Conservation (phyloP, 1,140 invertebrate species). For the Adoxophyes honmai region DNA sequence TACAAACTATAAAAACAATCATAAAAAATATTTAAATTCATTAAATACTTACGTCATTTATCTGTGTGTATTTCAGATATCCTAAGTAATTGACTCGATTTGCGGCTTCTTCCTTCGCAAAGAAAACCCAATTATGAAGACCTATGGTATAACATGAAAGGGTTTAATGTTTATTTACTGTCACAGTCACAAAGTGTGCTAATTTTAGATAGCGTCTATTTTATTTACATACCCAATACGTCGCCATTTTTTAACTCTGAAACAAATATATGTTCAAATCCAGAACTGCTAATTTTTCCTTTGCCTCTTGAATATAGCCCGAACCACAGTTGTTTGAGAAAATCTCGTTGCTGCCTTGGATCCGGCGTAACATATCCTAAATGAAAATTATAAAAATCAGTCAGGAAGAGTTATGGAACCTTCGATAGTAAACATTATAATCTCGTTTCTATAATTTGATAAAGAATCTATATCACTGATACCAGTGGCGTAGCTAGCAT, state of each 20-base stretch:
- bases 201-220: neutral
- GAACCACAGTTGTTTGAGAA: slow-evolving; percentile 88
- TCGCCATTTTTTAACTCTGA: slow-evolving; percentile 88
- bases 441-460: no score
- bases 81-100: slow-evolving; percentile 86
- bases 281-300: slow-evolving; percentile 87
- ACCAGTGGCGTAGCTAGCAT: no score
- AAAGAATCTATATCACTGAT: no score
- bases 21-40: no score
- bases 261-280: slow-evolving; percentile 93
- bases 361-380: slow-evolving; percentile 78
- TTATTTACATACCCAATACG: slow-evolving; percentile 74
- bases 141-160: slow-evolving; percentile 79
- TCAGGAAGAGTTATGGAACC: no score
- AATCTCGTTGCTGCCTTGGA: slow-evolving; percentile 83
- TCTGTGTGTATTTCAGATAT: slow-evolving; percentile 84
- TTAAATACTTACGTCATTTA: slow-evolving; percentile 82
- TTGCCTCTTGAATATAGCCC: slow-evolving; percentile 87
- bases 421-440: no score
- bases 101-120: slow-evolving; percentile 84
- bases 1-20: no score
- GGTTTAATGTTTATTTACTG: neutral
- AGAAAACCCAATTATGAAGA: slow-evolving; percentile 94
- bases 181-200: neutral
- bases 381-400: slow-evolving; percentile 22